phyloP scores from a whole-genome alignment of 2,113 vertebrate species.

The Pogonocichla stellata region DNA sequence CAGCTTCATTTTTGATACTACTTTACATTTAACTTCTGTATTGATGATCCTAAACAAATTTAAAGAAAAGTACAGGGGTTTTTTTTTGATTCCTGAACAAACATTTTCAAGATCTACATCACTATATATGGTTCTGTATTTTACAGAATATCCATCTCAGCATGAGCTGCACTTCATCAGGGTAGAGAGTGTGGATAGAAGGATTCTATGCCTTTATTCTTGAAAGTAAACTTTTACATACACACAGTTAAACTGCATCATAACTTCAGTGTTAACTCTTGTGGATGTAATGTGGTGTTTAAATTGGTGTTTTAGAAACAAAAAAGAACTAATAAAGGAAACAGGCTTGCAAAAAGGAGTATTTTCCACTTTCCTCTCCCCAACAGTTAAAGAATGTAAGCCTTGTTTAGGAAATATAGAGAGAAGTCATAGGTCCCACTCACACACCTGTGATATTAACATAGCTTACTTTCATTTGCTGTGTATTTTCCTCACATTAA shows the following conservation, averaged over 20 bases:
- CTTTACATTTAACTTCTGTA: neutral
- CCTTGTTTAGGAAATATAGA: fast-evolving
- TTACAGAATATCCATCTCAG: neutral
- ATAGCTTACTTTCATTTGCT: neutral
- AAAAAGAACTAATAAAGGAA: neutral
- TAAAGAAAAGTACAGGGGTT: neutral
- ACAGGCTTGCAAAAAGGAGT: neutral
- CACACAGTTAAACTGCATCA: neutral
- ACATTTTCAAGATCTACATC: neutral
- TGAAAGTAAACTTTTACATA: neutral
- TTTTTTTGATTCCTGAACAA: neutral
- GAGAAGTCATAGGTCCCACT: neutral
- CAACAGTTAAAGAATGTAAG: neutral
- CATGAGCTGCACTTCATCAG: neutral
- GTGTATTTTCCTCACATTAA: neutral
- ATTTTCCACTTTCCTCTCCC: neutral
- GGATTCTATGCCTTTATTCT: neutral
- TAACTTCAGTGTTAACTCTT: neutral
- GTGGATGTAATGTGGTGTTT: fast-evolving
- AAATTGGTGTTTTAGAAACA: neutral
- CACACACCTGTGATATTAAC: neutral
- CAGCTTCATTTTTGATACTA: neutral
- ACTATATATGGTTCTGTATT: neutral
- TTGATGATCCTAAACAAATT: neutral
- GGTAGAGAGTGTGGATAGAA: fast-evolving